Evolutionary conservation across 1,140 invertebrate species (phyloP), one percentile per base, ranked within the genome.

Genomic region (Drosophila sp.): DNA sequence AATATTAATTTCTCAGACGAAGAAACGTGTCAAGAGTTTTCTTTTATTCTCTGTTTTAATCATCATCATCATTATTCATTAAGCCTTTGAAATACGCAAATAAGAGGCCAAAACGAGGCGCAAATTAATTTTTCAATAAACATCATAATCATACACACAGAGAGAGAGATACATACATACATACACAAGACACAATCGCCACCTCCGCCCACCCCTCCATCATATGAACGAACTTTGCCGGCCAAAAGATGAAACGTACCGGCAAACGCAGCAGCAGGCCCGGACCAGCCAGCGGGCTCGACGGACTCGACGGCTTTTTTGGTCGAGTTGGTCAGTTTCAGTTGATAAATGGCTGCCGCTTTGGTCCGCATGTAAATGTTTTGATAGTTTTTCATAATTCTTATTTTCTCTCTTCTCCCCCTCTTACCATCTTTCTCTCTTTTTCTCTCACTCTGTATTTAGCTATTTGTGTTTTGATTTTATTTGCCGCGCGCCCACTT

Each of bases 91-190:
- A 86, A 89, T 87, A 89, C 83, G 83, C 83, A 87, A 87, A 87
- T 89, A 85, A 80, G 79, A 72, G 67, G 74, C 64, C 63, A 83
- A 69, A 86, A 71, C 84, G 79, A 74, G 83, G 83, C 84, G 83
- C 83, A 87, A 87, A 87, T 87, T 87, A 87, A 87, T 87, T 89
- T 87, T 89, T 87, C 83, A 87, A 89, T 87, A 87, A 87, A 84
- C 83, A 87, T 87, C 80, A 87, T 89, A 83, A 84, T 82, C 79
- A 81, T 78, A 79, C 44, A 35, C 7, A 35, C 33, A 35, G 8
- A 35, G 33, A 35, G 33, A 10, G 7, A 35, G 6, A 47, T 4
- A 50, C 44, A 25, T 4, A 50, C 41, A 44, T 17, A 44, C 41
- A 44, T n/a, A 41, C n/a, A 23, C 17, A 47, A 47, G 76, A 76